phyloP scores from a whole-genome alignment of 1,140 invertebrate genomes.

The Philotrypesis tridentata region DNA sequence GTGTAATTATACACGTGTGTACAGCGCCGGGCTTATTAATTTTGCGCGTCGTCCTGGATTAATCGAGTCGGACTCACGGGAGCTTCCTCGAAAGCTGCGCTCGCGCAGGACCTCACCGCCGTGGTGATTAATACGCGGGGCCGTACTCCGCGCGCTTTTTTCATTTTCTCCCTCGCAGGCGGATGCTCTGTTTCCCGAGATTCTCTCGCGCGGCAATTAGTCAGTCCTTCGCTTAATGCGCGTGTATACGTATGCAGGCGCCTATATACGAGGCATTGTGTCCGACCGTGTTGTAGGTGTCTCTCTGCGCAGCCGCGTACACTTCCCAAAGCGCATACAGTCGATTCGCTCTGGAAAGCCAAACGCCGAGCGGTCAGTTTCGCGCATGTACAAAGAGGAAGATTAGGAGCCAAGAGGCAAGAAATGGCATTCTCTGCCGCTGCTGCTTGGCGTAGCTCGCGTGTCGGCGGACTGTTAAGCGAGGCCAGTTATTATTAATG shows the following conservation, averaged over 20 bases:
- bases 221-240: slow-evolving; percentile 53
- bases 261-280: too few species aligned
- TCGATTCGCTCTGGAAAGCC: too few species aligned
- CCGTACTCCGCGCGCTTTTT: slow-evolving; percentile 44
- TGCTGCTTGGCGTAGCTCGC: slow-evolving; percentile 32
- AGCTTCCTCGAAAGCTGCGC: slow-evolving; percentile 20
- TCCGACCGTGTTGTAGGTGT: too few species aligned
- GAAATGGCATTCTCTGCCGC: neutral
- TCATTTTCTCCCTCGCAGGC: neutral
- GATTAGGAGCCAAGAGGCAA: slow-evolving; percentile 19
- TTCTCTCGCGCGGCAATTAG: slow-evolving; percentile 68
- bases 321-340: too few species aligned
- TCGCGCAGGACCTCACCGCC: neutral
- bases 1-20: too few species aligned
- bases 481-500: slow-evolving; percentile 33
- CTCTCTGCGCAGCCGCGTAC: too few species aligned
- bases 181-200: slow-evolving; percentile 43
- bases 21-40: slow-evolving; percentile 47
- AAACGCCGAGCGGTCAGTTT: neutral
- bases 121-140: slow-evolving; percentile 50
- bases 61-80: slow-evolving; percentile 23
- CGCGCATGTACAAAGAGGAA: neutral
- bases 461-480: slow-evolving; percentile 39
- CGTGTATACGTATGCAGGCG: too few species aligned
- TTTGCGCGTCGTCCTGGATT: slow-evolving; percentile 40